Evolutionary conservation across 2,113 vertebrate species (phyloP).

Genomic region (Connochaetes taurinus): DNA sequence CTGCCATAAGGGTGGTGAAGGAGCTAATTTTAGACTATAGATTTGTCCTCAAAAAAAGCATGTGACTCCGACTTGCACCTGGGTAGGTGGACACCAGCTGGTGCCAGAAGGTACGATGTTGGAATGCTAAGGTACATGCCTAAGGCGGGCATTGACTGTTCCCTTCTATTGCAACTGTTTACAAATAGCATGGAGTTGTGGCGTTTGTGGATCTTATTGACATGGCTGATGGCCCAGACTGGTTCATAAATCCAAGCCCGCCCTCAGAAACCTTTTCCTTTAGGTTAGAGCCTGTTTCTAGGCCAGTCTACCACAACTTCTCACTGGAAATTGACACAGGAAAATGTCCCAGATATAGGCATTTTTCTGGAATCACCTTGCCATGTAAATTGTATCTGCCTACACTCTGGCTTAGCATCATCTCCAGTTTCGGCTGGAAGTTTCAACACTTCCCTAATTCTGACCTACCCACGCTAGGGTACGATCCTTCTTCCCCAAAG

Average conservation of each 20-base stretch:
- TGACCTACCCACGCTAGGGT: neutral
- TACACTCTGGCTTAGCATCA: neutral
- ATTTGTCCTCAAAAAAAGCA: neutral
- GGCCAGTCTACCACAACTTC: constrained; percentile 10
- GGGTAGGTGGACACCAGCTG: neutral
- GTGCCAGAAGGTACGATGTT: neutral
- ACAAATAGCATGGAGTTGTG: neutral
- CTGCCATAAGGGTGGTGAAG: neutral
- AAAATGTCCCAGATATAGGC: constrained; percentile 42
- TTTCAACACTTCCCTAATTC: neutral
- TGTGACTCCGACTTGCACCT: neutral
- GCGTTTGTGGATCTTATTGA: neutral
- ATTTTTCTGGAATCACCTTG: constrained; percentile 61
- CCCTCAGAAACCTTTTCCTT: constrained; percentile 31
- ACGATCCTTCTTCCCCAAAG: neutral
- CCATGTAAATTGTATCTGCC: constrained; percentile 40
- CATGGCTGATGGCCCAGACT: neutral
- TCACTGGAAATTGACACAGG: neutral
- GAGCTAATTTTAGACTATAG: neutral
- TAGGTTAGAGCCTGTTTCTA: constrained; percentile 40
- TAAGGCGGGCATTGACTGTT: neutral
- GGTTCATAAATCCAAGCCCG: constrained; percentile 46
- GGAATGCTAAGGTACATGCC: neutral
- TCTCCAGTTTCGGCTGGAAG: neutral
- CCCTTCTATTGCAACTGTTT: neutral